Evolutionary conservation across 2,797 vertebrate species (phyloP).

Genomic region (Tenualosa ilisha): DNA sequence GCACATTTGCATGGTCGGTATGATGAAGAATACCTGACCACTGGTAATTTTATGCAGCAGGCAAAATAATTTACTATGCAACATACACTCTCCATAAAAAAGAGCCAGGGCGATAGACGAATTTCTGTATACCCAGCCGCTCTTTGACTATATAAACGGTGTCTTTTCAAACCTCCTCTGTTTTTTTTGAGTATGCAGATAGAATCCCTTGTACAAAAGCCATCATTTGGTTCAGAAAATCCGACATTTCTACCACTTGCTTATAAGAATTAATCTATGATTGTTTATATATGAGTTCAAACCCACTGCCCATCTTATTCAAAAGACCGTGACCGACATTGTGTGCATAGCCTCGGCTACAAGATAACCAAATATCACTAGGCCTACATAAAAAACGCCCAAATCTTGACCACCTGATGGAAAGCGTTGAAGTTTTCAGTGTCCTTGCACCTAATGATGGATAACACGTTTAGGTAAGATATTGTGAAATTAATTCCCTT

Average conservation of each 20-base stretch:
- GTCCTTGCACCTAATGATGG: neutral
- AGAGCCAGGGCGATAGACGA: neutral
- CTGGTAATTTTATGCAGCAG: neutral
- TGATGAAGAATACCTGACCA: neutral
- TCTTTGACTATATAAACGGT: neutral
- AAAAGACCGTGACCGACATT: too few species aligned
- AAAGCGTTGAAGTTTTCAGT: neutral
- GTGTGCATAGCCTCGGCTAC: too few species aligned
- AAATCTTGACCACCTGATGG: neutral
- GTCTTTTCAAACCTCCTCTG: neutral
- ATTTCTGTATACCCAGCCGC: neutral
- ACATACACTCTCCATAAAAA: neutral
- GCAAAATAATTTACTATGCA: neutral
- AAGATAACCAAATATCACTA: too few species aligned
- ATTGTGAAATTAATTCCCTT: constrained; percentile 9
- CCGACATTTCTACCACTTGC: neutral
- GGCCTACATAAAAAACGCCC: too few species aligned
- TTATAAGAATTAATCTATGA: neutral
- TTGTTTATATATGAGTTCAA: neutral
- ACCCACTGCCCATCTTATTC: neutral
- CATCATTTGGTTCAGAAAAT: neutral
- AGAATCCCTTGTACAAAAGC: neutral
- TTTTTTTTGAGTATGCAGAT: neutral
- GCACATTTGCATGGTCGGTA: neutral
- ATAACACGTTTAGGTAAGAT: neutral